Conservation (phyloP, 1,140 invertebrate genomes). For the Nebria ingens region DNA sequence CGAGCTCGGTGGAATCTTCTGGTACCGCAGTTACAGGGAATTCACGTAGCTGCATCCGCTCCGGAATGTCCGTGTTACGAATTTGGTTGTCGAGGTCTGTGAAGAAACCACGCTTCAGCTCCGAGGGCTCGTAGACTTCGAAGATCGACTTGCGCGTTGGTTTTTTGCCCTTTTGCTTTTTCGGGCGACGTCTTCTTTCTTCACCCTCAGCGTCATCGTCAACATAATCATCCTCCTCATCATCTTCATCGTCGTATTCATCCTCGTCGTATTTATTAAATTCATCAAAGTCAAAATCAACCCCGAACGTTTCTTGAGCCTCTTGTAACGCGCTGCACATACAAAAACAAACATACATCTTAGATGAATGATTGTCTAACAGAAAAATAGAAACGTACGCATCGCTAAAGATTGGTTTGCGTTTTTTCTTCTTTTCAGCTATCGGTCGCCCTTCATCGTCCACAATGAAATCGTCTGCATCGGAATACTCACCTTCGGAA, state of each 20-base stretch:
- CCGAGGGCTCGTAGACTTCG: constrained; percentile 94
- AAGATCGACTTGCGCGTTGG: constrained; percentile 82
- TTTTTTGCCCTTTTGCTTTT: constrained; percentile 68
- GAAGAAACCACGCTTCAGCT: constrained; percentile 91
- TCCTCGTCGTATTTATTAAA: constrained; percentile 84
- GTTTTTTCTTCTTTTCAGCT: constrained; percentile 74
- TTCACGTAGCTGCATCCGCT: constrained; percentile 83
- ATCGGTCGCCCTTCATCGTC: constrained; percentile 92
- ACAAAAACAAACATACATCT: constrained; percentile 11
- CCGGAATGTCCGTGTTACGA: constrained; percentile 79
- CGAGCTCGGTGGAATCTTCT: constrained; percentile 77
- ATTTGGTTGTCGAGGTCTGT: constrained; percentile 92
- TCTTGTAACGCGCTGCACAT: constrained; percentile 77
- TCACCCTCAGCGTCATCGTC: constrained; percentile 34
- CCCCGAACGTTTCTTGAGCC: constrained; percentile 98
- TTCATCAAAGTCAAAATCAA: constrained; percentile 96
- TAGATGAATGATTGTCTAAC: constrained; percentile 13
- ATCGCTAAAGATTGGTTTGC: constrained; percentile 83
- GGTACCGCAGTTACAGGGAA: constrained; percentile 74
- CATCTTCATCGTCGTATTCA: constrained; percentile 73
- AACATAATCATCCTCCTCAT: constrained; percentile 59
- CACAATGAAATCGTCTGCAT: constrained; percentile 95
- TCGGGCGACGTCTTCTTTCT: constrained; percentile 43
- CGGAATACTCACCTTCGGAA: constrained; percentile 69
- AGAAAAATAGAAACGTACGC: constrained; percentile 69